Evolutionary conservation across 1,140 invertebrate species (phyloP).

Genomic region (Bombus impatiens): DNA sequence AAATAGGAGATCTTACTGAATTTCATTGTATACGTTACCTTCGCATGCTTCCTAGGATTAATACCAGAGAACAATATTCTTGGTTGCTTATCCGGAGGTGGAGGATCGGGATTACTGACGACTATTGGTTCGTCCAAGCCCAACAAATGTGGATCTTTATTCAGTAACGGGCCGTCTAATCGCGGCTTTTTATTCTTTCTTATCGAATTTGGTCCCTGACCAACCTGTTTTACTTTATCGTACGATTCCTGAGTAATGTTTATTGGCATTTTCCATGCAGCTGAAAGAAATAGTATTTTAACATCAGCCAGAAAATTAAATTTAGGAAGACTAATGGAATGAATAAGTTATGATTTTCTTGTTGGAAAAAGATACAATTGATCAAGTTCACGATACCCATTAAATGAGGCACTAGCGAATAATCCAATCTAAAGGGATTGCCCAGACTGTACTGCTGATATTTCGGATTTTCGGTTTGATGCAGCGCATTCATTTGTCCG

Average conservation of each 20-base stretch:
- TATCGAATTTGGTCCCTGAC: conserved; percentile 80
- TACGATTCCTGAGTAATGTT: conserved; percentile 94
- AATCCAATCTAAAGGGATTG: conserved; percentile 93
- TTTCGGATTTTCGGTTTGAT: conserved; percentile 91
- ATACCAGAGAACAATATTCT: conserved; percentile 82
- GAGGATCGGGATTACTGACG: conserved; percentile 81
- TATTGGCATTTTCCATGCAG: conserved; percentile 95
- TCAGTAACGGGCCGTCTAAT: conserved; percentile 75
- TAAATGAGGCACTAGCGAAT: conserved; percentile 92
- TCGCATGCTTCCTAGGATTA: conserved; percentile 80
- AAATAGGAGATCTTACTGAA: background rate
- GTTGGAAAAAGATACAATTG: background rate
- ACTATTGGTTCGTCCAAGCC: conserved; percentile 78
- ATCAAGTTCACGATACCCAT: conserved; percentile 87
- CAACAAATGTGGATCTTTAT: conserved; percentile 79
- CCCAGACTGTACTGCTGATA: conserved; percentile 93
- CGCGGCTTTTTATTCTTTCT: conserved; percentile 80
- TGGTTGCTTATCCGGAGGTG: conserved; percentile 79
- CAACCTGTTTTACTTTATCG: conserved; percentile 88
- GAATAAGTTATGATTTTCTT: background rate
- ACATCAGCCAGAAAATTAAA: background rate
- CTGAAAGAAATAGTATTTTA: conserved; percentile 81
- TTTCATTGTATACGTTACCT: conserved; percentile 66
- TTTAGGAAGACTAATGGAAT: background rate
- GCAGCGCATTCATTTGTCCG: conserved; percentile 91